Percentiles rank a stretch among this genome's conserved stretches.
These are phyloP conservation scores for Myotis lucifugus DNA, from an alignment of 2,113 vertebrate genomes.

Conservation along the genomic window DNA sequence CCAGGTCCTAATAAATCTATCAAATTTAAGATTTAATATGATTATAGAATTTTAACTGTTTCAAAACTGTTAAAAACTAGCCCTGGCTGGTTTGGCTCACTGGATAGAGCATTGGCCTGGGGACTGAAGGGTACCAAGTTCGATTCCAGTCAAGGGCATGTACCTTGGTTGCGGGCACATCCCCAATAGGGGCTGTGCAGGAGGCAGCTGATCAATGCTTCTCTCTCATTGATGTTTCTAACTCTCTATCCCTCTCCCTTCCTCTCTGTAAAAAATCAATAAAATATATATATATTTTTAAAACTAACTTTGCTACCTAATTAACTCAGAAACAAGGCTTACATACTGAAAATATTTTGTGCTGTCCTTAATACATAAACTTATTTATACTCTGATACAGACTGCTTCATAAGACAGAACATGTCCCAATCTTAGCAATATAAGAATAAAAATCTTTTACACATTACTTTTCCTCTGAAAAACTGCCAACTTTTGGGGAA, in stretches of 20 bases:
- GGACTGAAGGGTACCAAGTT: too few relatives aligned
- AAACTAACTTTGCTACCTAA: constrained; percentile 21
- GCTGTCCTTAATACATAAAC: not conserved
- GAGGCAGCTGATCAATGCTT: too few relatives aligned
- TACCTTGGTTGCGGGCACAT: too few relatives aligned
- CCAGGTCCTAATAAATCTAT: not conserved
- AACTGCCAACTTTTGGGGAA: not conserved
- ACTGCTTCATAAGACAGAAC: not conserved
- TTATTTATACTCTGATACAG: not conserved
- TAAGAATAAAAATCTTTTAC: not conserved
- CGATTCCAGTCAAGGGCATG: too few relatives aligned
- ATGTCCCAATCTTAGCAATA: not conserved
- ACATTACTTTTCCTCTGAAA: not conserved
- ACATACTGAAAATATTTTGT: constrained; percentile 3
- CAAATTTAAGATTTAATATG: not conserved
- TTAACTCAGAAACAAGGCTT: constrained; percentile 1
- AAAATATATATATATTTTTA: not conserved
- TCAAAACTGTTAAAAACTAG: not conserved
- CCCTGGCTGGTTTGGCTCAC: too few relatives aligned
- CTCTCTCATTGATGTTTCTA: too few relatives aligned
- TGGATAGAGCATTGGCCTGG: too few relatives aligned
- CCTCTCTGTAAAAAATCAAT: too few relatives aligned
- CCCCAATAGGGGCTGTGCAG: too few relatives aligned
- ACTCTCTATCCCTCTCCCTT: too few relatives aligned
- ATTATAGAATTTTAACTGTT: not conserved